phyloP scores from a whole-genome alignment of 2,797 vertebrate genomes.

The Falco peregrinus region DNA sequence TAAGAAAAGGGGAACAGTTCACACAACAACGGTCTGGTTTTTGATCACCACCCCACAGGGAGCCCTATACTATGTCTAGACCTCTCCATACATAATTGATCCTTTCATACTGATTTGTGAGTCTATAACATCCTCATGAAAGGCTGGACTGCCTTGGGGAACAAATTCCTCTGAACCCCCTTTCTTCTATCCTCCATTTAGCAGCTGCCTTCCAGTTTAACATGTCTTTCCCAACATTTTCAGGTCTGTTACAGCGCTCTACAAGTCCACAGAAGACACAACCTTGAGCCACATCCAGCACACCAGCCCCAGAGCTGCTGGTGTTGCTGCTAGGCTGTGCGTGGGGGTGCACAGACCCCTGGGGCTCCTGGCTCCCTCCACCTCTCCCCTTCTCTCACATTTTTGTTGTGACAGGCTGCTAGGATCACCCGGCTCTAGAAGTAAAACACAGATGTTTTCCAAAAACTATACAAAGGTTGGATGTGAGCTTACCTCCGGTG shows the following conservation, averaged over 20 bases:
- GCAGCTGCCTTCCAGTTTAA: neutral
- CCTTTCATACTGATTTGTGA: neutral
- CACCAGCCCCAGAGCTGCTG: neutral
- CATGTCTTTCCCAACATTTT: neutral
- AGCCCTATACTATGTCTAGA: neutral
- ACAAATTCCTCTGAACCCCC: neutral
- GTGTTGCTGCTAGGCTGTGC: neutral
- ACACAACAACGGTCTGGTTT: rapidly evolving
- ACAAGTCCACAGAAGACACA: neutral
- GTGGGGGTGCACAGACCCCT: neutral
- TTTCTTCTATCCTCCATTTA: neutral
- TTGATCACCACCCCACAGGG: neutral
- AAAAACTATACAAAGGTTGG: neutral
- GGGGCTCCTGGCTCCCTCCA: neutral
- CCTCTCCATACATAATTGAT: neutral
- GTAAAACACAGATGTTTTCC: rapidly evolving
- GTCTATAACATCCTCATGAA: neutral
- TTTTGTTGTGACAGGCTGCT: neutral
- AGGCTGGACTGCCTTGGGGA: neutral
- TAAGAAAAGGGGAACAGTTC: neutral
- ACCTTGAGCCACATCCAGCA: neutral
- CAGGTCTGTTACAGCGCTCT: neutral
- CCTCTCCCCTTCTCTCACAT: neutral
- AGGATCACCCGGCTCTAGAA: neutral
- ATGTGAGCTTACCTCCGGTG: neutral